Evolutionary conservation across 2,113 vertebrate species (phyloP).

Genomic region (Cardinalis cardinalis): DNA sequence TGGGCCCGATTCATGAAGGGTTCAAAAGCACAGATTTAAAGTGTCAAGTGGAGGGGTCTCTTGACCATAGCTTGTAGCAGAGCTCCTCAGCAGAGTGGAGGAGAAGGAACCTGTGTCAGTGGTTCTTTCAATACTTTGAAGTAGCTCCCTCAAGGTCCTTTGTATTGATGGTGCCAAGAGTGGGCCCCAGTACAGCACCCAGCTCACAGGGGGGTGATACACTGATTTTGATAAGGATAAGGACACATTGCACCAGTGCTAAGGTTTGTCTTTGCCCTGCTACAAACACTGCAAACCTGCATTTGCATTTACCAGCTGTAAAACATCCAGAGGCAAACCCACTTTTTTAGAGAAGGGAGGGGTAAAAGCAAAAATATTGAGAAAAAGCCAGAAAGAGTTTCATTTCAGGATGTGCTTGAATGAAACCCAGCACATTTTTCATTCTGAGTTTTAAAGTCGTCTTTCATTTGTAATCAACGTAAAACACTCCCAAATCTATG

Average conservation of each 20-base stretch:
- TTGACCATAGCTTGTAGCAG: background rate
- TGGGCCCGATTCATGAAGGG: background rate
- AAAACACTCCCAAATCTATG: background rate
- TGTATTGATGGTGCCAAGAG: rapidly evolving
- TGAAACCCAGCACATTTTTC: background rate
- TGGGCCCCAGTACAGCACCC: background rate
- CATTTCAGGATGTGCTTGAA: background rate
- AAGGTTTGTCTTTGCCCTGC: background rate
- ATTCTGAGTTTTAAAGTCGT: background rate
- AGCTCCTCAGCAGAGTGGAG: background rate
- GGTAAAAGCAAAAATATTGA: background rate
- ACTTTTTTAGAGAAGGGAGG: background rate
- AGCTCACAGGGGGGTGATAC: background rate
- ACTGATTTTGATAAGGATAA: background rate
- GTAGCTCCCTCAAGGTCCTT: background rate
- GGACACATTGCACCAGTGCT: background rate
- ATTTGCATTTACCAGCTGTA: background rate
- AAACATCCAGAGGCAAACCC: background rate
- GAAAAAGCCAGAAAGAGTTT: background rate
- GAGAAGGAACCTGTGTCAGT: background rate
- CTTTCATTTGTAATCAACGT: background rate
- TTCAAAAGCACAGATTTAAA: background rate
- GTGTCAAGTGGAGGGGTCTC: background rate
- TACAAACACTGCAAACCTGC: background rate
- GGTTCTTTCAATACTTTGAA: background rate